phyloP scores from a whole-genome alignment of 2,797 vertebrate species.

The Carduelis carduelis region DNA sequence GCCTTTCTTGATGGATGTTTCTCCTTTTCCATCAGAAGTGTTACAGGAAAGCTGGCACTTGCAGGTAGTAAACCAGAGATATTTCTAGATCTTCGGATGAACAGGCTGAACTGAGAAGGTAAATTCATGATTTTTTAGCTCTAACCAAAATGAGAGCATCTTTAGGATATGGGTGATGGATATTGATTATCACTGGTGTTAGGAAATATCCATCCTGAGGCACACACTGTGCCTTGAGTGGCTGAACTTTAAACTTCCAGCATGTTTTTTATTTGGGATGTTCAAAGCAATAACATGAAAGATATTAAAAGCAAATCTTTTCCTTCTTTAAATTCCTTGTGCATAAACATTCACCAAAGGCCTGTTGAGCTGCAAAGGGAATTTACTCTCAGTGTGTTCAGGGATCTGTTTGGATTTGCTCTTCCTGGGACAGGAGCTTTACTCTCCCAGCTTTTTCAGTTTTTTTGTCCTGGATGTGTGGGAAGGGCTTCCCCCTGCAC shows the following conservation, averaged over 20 bases:
- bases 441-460: not conserved
- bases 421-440: not conserved
- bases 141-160: not conserved
- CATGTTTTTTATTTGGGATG: not conserved
- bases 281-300: not conserved
- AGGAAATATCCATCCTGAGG: not conserved
- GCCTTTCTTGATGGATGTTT: not conserved
- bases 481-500: not conserved
- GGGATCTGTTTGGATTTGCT: not conserved
- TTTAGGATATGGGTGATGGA: not conserved
- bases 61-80: not conserved
- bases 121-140: not conserved
- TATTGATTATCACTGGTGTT: not conserved
- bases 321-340: not conserved
- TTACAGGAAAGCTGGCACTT: not conserved
- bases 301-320: not conserved
- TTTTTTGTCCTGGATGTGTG: not conserved
- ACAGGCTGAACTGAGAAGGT: not conserved
- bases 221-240: not conserved
- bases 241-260: not conserved
- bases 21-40: not conserved
- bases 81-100: not conserved
- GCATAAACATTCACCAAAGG: not conserved
- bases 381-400: not conserved
- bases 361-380: not conserved